These are phyloP conservation scores for Agriopis aurantiaria DNA, from an alignment of 2,888 invertebrate species.

Conservation along the genomic window DNA sequence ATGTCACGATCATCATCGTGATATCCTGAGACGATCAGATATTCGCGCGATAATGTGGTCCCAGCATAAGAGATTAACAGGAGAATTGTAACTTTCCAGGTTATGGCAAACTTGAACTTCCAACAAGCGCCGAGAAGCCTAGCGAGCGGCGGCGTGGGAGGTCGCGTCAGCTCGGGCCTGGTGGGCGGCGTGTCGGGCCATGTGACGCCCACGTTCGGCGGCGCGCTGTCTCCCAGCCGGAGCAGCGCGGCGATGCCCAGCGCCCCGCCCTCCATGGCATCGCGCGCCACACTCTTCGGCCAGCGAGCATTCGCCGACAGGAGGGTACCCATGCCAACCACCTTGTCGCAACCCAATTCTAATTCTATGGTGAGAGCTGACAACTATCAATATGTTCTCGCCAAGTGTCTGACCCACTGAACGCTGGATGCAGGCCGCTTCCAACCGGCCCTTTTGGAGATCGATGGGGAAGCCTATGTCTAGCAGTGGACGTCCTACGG, in stretches of 20 bases:
- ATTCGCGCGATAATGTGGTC: too few species aligned
- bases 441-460: too few species aligned
- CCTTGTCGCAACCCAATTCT: slow-evolving; percentile 84
- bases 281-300: slow-evolving; percentile 90
- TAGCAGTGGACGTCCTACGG: too few species aligned
- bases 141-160: slow-evolving; percentile 89
- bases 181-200: slow-evolving; percentile 89
- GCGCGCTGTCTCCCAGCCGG: slow-evolving; percentile 80
- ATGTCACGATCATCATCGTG: too few species aligned
- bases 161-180: slow-evolving; percentile 88
- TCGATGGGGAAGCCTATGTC: too few species aligned
- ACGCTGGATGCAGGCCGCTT: too few species aligned
- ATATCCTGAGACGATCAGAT: too few species aligned
- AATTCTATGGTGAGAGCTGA: slow-evolving; percentile 80
- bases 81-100: slow-evolving; percentile 75
- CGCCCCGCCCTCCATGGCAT: slow-evolving; percentile 86
- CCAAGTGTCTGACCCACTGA: too few species aligned
- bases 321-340: slow-evolving; percentile 88
- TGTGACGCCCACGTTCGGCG: slow-evolving; percentile 84
- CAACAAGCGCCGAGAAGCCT: slow-evolving; percentile 95
- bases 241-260: slow-evolving; percentile 79
- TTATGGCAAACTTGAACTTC: slow-evolving; percentile 97
- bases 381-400: not conserved
- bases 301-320: slow-evolving; percentile 93
- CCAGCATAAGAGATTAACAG: not conserved